Evolutionary conservation across 2,113 vertebrate species (phyloP).

Genomic region (Psilopsiagon aymara): DNA sequence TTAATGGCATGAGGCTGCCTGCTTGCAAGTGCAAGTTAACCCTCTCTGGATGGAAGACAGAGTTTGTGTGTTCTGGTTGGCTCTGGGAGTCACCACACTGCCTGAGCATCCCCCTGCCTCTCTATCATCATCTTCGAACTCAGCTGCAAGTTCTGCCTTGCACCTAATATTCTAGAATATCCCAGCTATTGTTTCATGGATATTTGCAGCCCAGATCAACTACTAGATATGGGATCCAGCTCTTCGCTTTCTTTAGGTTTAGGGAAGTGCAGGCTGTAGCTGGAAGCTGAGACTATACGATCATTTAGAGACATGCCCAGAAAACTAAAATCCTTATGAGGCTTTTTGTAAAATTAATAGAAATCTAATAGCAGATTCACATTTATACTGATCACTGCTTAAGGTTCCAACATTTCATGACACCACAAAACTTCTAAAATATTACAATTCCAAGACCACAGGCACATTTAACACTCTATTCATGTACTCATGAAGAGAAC

Average conservation of each 20-base stretch:
- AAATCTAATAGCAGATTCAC: background rate
- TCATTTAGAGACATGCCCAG: background rate
- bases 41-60: conserved; percentile 72
- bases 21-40: conserved; percentile 81
- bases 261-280: background rate
- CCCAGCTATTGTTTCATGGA: background rate
- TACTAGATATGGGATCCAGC: background rate
- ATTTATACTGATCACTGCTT: background rate
- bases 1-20: conserved; percentile 94
- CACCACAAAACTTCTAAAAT: background rate
- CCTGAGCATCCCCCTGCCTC: background rate
- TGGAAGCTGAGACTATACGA: background rate
- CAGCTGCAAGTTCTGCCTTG: background rate
- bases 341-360: background rate
- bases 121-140: background rate
- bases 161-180: rapidly evolving
- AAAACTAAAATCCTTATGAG: background rate
- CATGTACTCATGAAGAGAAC: background rate
- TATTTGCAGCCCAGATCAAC: background rate
- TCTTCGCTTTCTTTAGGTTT: background rate
- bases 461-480: background rate
- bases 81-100: background rate
- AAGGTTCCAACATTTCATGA: background rate
- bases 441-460: background rate
- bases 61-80: background rate